These are phyloP conservation scores for Arion vulgaris DNA, from an alignment of 1,140 invertebrate genomes.

Conservation along the genomic window DNA sequence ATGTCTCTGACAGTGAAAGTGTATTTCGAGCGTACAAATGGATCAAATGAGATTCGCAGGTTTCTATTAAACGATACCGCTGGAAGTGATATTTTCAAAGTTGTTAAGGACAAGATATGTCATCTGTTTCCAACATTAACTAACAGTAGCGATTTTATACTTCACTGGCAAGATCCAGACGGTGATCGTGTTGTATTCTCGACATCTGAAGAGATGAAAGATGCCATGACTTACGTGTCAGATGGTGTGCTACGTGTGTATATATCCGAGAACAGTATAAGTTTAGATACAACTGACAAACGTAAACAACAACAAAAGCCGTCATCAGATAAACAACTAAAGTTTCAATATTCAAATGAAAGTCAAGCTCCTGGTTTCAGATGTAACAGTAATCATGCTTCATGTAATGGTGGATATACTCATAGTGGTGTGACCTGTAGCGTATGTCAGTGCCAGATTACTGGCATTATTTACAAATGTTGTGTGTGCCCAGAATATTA, in stretches of 20 bases:
- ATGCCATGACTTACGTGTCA: conserved; percentile 74
- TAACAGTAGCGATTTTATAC: conserved; percentile 2
- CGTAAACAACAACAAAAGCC: no score
- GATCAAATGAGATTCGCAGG: conserved; percentile 28
- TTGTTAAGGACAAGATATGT: conserved; percentile 10
- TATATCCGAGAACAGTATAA: no score
- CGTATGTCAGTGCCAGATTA: no score
- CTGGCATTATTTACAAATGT: no score
- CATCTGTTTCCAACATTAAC: conserved; percentile 10
- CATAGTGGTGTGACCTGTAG: no score
- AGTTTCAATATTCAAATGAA: no score
- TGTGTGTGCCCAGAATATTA: no score
- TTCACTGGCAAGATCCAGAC: conserved; percentile 12
- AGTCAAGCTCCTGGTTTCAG: no score
- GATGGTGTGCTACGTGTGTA: conserved; percentile 77
- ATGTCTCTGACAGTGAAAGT: conserved; percentile 37
- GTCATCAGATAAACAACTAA: no score
- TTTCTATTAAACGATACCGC: background rate
- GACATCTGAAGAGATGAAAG: conserved; percentile 79
- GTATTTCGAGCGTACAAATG: conserved; percentile 21
- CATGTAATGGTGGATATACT: no score
- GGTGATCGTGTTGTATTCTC: conserved; percentile 79
- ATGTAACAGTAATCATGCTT: no score
- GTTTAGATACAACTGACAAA: no score
- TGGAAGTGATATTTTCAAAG: background rate